These are phyloP conservation scores for Lottia scabra DNA, from an alignment of 2,888 invertebrate species.

Conservation along the genomic window DNA sequence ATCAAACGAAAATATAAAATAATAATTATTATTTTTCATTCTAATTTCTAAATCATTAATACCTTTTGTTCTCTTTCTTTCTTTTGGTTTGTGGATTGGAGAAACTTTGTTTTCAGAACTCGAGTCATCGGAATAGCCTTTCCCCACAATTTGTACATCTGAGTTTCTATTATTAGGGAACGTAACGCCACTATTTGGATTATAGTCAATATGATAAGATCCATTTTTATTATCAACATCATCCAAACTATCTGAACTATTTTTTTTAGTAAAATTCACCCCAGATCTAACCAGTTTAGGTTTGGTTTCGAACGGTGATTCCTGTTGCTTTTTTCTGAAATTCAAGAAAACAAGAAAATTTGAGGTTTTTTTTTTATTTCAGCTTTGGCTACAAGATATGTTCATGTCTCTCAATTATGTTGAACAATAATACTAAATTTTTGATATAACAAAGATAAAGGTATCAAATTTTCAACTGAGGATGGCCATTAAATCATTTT, in stretches of 20 bases:
- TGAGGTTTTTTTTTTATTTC: too few species aligned
- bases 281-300: constrained; percentile 46
- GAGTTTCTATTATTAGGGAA: constrained; percentile 63
- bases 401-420: too few species aligned
- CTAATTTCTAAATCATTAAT: constrained; percentile 15
- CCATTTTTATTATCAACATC: constrained; percentile 25
- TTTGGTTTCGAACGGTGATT: constrained; percentile 57
- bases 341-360: constrained; percentile 3
- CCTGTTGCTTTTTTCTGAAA: constrained; percentile 48
- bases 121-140: constrained; percentile 60
- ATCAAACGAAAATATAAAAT: too few species aligned
- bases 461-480: too few species aligned
- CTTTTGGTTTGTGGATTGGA: constrained; percentile 34
- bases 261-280: constrained; percentile 37
- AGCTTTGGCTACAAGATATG: too few species aligned
- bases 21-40: too few species aligned
- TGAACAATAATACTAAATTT: too few species aligned
- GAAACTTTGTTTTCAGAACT: constrained; percentile 27
- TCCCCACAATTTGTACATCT: constrained; percentile 64
- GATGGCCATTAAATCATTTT: background rate
- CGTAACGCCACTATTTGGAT: constrained; percentile 62
- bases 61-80: constrained; percentile 51
- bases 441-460: too few species aligned
- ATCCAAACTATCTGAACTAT: constrained; percentile 28
- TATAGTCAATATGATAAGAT: constrained; percentile 52